Evolutionary conservation across 2,113 vertebrate species (phyloP), one percentile per base, ranked within the genome.

Genomic region (Platichthys stellatus): DNA sequence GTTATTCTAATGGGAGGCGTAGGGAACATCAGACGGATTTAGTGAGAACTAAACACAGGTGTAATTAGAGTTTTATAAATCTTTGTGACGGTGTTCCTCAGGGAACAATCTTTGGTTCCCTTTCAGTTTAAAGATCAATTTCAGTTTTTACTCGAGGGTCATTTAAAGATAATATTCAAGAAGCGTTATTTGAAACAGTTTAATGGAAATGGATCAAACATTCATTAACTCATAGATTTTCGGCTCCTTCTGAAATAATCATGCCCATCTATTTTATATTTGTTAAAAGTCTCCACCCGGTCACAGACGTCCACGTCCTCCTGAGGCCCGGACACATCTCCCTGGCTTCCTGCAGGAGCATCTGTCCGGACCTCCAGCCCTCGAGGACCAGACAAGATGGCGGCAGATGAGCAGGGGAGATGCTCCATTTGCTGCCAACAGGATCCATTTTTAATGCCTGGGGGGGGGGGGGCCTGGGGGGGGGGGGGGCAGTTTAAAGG

Each of bases 401-500:
- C 38, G 23, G 31, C 76, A 89, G 80, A 85, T 77, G 84, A 83
- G 66, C 21, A 21, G n/a, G 45, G 76, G 76, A 73, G 87, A 90
- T 67, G 85, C 82, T 85, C 78, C 86, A 89, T 90, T 92, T 89
- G 76, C 89, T 86, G 78, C 69, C 72, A 80, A 58, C 57, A 45
- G 75, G 79, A 91, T 90, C 76, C 72, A 90, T 92, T 88, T 92
- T 90, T 92, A 89, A 93, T 92, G 87, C 79, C 47, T 56, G 78
- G 51, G 43, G 9, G 35, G 60, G 9, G 28, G 10, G 59, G 15
- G 20, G 23, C 1, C 0, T 1, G 24, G 24, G 31, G 60, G 17
- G 26, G 18, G 59, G 15, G 12, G 24, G 5, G n/a, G 51, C 20
- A 4, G 7, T n/a, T 79, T 78, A n/a, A 85, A 88, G 14, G 61